A percentile compares a stretch with the other conserved stretches of the same genome.
Conservation (phyloP, 2,797 vertebrate species). For the Sebastes reedi region DNA sequence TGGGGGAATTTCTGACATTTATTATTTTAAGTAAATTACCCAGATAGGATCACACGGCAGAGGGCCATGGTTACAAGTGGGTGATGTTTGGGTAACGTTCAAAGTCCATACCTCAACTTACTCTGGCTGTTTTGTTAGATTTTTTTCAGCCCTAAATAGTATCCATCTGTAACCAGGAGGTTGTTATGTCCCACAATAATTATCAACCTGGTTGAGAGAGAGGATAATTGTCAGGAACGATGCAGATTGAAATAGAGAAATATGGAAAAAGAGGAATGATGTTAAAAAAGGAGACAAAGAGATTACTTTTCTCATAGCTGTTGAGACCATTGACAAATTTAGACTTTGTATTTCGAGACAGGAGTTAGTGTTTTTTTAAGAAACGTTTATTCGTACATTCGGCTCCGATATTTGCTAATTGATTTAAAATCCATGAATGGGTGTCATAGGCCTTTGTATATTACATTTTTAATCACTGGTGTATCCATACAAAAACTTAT, state of each 20-base stretch:
- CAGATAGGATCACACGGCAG: background rate
- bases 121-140: background rate
- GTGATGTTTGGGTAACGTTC: background rate
- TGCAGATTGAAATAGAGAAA: background rate
- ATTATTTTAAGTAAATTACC: conserved; percentile 33
- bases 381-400: background rate
- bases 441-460: background rate
- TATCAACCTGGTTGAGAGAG: background rate
- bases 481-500: background rate
- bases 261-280: background rate
- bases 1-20: conserved; percentile 7
- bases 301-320: too few relatives aligned
- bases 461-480: background rate
- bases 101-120: background rate
- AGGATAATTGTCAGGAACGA: background rate
- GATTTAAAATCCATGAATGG: too few relatives aligned
- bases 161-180: background rate
- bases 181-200: background rate
- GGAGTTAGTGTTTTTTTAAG: background rate
- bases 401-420: background rate
- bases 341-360: background rate
- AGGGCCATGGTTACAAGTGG: background rate
- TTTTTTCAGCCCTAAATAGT: background rate
- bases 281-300: too few relatives aligned
- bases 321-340: too few relatives aligned